Evolutionary conservation across 2,113 vertebrate species (phyloP).

Genomic region (Hoplias malabaricus): DNA sequence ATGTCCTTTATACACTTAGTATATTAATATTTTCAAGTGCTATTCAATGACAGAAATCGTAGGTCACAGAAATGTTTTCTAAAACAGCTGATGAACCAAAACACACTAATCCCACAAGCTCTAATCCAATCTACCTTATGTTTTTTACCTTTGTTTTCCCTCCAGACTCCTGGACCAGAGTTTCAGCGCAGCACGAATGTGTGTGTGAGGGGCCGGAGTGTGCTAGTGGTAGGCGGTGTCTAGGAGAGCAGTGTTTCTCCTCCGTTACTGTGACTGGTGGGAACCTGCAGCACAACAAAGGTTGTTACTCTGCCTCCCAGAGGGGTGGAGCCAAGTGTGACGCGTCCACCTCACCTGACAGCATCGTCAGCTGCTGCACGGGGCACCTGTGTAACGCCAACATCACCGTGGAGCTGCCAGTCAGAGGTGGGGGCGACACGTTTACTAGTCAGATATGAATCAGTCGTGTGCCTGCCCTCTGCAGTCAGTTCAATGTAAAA

Average conservation of each 20-base stretch:
- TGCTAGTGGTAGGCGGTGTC: slow-evolving; percentile 78
- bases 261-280: slow-evolving; percentile 85
- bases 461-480: neutral
- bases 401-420: slow-evolving; percentile 83
- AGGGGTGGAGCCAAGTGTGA: slow-evolving; percentile 90
- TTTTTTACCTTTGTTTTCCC: slow-evolving; percentile 11
- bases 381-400: slow-evolving; percentile 96
- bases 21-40: neutral
- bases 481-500: neutral
- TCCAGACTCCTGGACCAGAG: slow-evolving; percentile 81
- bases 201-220: slow-evolving; percentile 88
- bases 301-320: slow-evolving; percentile 92
- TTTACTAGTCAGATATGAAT: neutral
- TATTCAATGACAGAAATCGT: too few relatives aligned
- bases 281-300: slow-evolving; percentile 84
- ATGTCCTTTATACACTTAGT: neutral
- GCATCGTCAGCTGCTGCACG: slow-evolving; percentile 91
- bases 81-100: neutral
- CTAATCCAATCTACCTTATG: too few relatives aligned
- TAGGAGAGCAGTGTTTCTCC: slow-evolving; percentile 91
- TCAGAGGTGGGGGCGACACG: slow-evolving; percentile 75
- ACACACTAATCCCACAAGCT: too few relatives aligned
- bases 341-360: slow-evolving; percentile 81
- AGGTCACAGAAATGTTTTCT: neutral
- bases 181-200: slow-evolving; percentile 79